Conservation (phyloP, 2,888 invertebrate genomes). For the Blastobasis adustella region DNA sequence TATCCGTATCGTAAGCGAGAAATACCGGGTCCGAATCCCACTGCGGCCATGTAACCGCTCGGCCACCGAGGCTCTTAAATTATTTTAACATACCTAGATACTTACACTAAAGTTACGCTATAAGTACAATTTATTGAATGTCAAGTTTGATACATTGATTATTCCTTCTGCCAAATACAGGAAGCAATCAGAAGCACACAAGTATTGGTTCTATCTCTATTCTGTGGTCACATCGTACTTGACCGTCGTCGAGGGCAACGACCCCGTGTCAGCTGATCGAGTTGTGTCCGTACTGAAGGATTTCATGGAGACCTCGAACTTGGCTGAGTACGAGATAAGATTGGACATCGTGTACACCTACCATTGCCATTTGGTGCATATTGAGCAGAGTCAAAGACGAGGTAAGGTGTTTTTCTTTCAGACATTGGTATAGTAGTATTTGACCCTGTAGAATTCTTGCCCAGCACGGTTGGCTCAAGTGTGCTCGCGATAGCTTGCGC, state of each 20-base stretch:
- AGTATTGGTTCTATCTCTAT: slow-evolving; percentile 95
- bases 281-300: slow-evolving; percentile 78
- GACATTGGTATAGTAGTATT: too few species aligned
- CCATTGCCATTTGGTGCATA: slow-evolving; percentile 84
- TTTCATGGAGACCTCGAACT: slow-evolving; percentile 87
- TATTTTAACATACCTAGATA: too few species aligned
- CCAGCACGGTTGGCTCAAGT: too few species aligned
- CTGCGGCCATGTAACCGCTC: too few species aligned
- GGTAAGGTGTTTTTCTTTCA: slow-evolving; percentile 34
- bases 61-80: too few species aligned
- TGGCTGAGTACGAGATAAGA: slow-evolving; percentile 89
- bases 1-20: too few species aligned
- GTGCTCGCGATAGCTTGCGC: too few species aligned
- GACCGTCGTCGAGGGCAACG: slow-evolving; percentile 31
- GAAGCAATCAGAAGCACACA: slow-evolving; percentile 80
- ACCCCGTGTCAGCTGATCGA: slow-evolving; percentile 26
- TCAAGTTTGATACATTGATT: too few species aligned
- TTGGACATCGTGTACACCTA: slow-evolving; percentile 86
- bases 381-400: slow-evolving; percentile 54
- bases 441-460: too few species aligned
- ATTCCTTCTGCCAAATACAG: slow-evolving; percentile 34
- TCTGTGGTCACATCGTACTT: slow-evolving; percentile 80
- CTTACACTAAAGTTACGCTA: too few species aligned
- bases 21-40: too few species aligned
- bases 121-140: too few species aligned